These are phyloP conservation scores for Stylophora pistillata DNA, from an alignment of 64 coral and sea anemone genomes.

Conservation along the genomic window DNA sequence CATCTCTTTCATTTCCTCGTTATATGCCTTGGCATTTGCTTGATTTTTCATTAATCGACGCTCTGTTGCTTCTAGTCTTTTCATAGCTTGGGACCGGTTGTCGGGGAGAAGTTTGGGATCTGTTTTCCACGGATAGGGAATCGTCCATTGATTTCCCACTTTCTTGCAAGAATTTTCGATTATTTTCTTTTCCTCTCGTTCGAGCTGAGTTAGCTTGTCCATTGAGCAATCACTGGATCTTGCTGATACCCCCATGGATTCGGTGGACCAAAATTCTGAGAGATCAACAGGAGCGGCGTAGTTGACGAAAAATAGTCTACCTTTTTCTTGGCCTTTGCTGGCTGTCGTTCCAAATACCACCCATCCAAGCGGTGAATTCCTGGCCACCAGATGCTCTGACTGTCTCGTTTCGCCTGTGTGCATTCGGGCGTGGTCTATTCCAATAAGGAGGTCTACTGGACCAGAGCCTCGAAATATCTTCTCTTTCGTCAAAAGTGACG, in stretches of 20 bases:
- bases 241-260: conserved; percentile 4
- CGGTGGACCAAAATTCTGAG: conserved; percentile 20
- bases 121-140: conserved; percentile 53
- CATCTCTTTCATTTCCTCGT: conserved; percentile 58
- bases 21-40: conserved; percentile 23
- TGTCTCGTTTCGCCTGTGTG: conserved; percentile 31
- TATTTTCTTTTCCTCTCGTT: conserved; percentile 22
- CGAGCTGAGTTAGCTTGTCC: conserved; percentile 7
- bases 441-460: conserved; percentile 17
- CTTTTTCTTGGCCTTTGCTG: neutral
- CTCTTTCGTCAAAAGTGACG: neutral
- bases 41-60: no score
- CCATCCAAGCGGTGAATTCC: conserved; percentile 44
- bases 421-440: conserved; percentile 39
- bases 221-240: conserved; percentile 9
- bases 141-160: conserved; percentile 41
- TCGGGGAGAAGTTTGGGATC: conserved; percentile 47
- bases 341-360: conserved; percentile 38
- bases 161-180: conserved; percentile 34
- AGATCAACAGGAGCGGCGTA: neutral
- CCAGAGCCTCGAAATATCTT: conserved; percentile 26
- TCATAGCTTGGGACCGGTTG: conserved; percentile 42
- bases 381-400: neutral
- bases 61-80: conserved; percentile 40
- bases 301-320: neutral